Percentiles rank a stretch among this genome's conserved stretches.
These are phyloP conservation scores for Pomacea canaliculata DNA, from an alignment of 2,888 invertebrate species.

Conservation along the genomic window DNA sequence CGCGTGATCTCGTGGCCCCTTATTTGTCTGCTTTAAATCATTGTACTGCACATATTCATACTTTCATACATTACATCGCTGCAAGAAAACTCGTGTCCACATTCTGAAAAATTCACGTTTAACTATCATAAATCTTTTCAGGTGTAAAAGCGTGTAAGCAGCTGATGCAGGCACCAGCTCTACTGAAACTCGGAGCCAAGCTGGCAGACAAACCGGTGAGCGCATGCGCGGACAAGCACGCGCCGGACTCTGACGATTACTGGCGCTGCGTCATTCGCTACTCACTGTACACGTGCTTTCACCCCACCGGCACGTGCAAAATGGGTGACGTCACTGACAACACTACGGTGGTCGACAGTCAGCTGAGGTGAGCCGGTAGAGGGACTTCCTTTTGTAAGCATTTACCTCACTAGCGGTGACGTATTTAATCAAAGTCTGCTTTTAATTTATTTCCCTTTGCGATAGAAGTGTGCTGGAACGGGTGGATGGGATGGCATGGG, in stretches of 20 bases:
- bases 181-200: constrained; percentile 31
- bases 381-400: too few species aligned
- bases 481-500: too few species aligned
- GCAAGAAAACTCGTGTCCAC: too few species aligned
- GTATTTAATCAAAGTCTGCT: too few species aligned
- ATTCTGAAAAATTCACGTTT: too few species aligned
- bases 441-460: too few species aligned
- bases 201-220: constrained; percentile 32
- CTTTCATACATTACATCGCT: too few species aligned
- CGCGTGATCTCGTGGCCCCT: too few species aligned
- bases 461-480: too few species aligned
- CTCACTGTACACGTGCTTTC: constrained; percentile 64
- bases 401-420: too few species aligned
- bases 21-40: too few species aligned
- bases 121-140: not conserved
- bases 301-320: constrained; percentile 81
- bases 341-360: constrained; percentile 77
- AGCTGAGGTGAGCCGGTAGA: constrained; percentile 52
- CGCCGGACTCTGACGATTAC: constrained; percentile 34
- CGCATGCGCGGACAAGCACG: constrained; percentile 17
- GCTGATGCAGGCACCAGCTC: constrained; percentile 27
- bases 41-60: too few species aligned
- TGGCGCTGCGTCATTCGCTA: constrained; percentile 38
- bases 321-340: constrained; percentile 73
- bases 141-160: constrained; percentile 19